Conservation (phyloP, 1,140 invertebrate genomes). For the Dendrolimus kikuchii region DNA sequence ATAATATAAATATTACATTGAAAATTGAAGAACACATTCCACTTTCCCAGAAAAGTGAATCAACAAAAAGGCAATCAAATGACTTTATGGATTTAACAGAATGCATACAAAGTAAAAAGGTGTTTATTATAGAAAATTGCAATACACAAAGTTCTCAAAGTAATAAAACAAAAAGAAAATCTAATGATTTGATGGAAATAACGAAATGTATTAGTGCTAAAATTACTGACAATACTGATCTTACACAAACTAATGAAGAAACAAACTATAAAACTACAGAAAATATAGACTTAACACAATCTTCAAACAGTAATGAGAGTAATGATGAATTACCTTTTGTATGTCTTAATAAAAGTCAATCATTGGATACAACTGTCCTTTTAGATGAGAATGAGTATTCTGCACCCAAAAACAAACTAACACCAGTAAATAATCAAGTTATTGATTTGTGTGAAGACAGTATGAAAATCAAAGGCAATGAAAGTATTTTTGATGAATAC, state of each 20-base stretch:
- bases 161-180: constrained; percentile 34
- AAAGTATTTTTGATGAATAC: constrained; percentile 22
- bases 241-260: constrained; percentile 14
- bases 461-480: constrained; percentile 1
- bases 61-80: constrained; percentile 15
- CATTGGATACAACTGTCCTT: constrained; percentile 30
- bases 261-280: constrained; percentile 5
- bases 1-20: no score
- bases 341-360: constrained; percentile 14
- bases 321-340: constrained; percentile 16
- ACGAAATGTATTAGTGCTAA: constrained; percentile 40
- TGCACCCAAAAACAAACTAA: neutral
- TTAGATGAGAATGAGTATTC: constrained; percentile 19
- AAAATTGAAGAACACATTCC: no score
- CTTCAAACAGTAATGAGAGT: constrained; percentile 16
- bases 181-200: constrained; percentile 55
- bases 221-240: constrained; percentile 19
- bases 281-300: constrained; percentile 31
- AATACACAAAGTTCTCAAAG: constrained; percentile 12
- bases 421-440: neutral
- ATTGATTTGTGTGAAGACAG: constrained; percentile 10
- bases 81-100: constrained; percentile 47
- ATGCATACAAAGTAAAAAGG: constrained; percentile 26
- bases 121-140: neutral
- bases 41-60: constrained; percentile 3